These are phyloP conservation scores for Dinoponera quadriceps DNA, from an alignment of 1,140 invertebrate species.

Conservation along the genomic window DNA sequence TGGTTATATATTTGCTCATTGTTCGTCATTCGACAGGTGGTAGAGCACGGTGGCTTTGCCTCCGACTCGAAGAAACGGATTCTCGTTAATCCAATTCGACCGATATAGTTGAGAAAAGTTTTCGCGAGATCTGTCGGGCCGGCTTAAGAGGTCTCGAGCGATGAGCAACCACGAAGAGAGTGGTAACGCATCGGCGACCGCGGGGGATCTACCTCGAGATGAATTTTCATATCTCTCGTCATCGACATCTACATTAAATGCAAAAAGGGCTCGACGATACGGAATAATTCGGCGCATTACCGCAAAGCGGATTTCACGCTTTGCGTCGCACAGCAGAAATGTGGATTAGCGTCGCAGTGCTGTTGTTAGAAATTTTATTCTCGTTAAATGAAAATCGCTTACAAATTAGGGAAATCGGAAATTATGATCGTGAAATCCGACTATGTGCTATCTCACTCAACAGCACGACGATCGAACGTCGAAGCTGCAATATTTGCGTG, in stretches of 20 bases:
- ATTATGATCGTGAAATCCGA: no score
- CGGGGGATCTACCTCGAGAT: not conserved
- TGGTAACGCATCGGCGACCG: not conserved
- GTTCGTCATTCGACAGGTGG: not conserved
- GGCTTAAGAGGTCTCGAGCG: slow-evolving; percentile 16
- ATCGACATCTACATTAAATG: slow-evolving; percentile 35
- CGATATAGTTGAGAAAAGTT: slow-evolving; percentile 9
- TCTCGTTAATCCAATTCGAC: slow-evolving; percentile 7
- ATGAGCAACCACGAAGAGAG: no score
- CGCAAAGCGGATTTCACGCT: slow-evolving; percentile 10
- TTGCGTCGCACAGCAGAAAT: not conserved
- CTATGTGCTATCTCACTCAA: no score
- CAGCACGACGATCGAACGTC: no score
- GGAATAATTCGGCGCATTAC: not conserved
- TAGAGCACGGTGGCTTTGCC: not conserved
- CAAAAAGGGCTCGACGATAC: not conserved
- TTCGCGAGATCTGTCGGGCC: slow-evolving; percentile 5
- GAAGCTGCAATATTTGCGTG: no score
- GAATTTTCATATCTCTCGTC: slow-evolving; percentile 46
- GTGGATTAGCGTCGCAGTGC: no score
- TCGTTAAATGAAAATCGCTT: no score
- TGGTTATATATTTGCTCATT: not conserved
- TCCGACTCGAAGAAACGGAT: not conserved
- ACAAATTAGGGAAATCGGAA: no score
- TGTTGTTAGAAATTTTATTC: no score